Evolutionary conservation across 1,140 invertebrate genomes (phyloP).

Genomic region (Eulimnadia texana): DNA sequence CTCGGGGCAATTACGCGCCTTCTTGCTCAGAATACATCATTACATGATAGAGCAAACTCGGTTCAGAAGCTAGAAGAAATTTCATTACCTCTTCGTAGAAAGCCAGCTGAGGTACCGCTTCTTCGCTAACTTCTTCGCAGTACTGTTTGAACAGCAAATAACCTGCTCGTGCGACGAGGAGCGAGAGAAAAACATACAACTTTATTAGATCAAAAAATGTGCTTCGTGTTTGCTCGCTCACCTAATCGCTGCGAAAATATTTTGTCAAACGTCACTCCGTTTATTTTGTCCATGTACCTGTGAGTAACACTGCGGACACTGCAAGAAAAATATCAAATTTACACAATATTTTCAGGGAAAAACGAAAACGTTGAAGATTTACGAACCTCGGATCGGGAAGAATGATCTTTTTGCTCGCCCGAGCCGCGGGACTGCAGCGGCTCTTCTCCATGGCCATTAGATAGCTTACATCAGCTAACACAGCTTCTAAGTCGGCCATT

Average conservation of each 20-base stretch:
- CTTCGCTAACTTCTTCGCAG: slow-evolving; percentile 91
- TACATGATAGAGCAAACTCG: background rate
- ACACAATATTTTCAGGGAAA: too few species aligned
- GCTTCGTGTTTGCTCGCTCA: slow-evolving; percentile 30
- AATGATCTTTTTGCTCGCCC: slow-evolving; percentile 97
- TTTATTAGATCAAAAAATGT: background rate
- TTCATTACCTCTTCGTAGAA: slow-evolving; percentile 96
- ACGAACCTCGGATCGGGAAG: slow-evolving; percentile 94
- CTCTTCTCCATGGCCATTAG: slow-evolving; percentile 99
- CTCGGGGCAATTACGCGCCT: background rate
- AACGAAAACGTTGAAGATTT: slow-evolving; percentile 6
- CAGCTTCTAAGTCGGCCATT: slow-evolving; percentile 99
- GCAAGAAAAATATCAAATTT: slow-evolving; percentile 48
- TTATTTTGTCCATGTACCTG: slow-evolving; percentile 97
- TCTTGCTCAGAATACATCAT: background rate
- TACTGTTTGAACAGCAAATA: slow-evolving; percentile 99
- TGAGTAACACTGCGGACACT: slow-evolving; percentile 99
- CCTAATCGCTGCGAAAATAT: slow-evolving; percentile 99
- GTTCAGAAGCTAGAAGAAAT: background rate
- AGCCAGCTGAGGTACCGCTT: slow-evolving; percentile 89
- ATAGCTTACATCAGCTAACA: slow-evolving; percentile 99
- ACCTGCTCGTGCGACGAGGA: too few species aligned
- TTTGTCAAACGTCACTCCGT: slow-evolving; percentile 98
- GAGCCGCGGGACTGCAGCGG: slow-evolving; percentile 95
- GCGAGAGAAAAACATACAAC: slow-evolving; percentile 27